Percentiles rank a stretch among this genome's conserved stretches.
phyloP scores from a whole-genome alignment of 2,113 vertebrate species.

The Panurus biarmicus region DNA sequence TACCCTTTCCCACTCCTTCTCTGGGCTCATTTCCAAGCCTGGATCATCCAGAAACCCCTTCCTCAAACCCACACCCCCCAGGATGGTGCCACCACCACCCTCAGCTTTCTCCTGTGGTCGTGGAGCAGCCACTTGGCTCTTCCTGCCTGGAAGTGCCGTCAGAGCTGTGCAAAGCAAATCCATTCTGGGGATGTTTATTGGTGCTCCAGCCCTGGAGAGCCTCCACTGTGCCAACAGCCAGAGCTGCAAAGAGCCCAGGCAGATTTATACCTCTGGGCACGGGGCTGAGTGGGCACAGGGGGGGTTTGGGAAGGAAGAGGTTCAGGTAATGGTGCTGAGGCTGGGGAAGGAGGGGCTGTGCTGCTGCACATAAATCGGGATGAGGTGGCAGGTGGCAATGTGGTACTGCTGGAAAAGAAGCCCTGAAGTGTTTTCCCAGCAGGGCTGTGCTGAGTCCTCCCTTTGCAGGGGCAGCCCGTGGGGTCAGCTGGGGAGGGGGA shows the following conservation, averaged over 20 bases:
- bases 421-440: not conserved
- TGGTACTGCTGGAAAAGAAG: not conserved
- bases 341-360: not conserved
- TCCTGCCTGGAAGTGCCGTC: not conserved
- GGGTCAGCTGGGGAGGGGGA: not conserved
- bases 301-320: not conserved
- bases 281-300: not conserved
- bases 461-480: not conserved
- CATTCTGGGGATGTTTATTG: not conserved
- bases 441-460: not conserved
- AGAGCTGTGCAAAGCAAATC: not conserved
- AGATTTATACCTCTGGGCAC: not conserved
- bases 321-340: not conserved
- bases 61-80: rapidly evolving
- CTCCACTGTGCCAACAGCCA: not conserved
- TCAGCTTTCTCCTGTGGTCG: rapidly evolving
- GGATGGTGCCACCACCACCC: not conserved
- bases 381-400: not conserved
- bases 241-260: not conserved
- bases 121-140: not conserved
- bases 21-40: not conserved
- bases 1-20: not conserved
- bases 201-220: not conserved
- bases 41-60: not conserved
- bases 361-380: not conserved